Conservation (phyloP, 2,888 invertebrate species). For the Drosophila gaucha region DNA sequence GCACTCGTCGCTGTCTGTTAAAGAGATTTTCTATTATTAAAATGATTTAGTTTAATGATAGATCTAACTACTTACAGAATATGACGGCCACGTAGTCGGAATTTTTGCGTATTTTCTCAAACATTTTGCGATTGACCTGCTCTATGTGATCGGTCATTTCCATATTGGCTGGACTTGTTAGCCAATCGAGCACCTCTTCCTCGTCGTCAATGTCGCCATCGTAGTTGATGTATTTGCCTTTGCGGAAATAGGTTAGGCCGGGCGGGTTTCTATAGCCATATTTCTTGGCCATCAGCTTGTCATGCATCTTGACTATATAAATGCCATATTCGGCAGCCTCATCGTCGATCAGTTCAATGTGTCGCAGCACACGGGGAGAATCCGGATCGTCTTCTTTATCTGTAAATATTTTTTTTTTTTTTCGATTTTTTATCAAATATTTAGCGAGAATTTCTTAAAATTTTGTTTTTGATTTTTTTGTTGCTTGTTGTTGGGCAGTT, state of each 20-base stretch:
- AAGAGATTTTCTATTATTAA: no score
- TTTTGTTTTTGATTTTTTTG: conserved; percentile 5
- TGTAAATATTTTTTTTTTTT: conserved; percentile 77
- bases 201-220: conserved; percentile 97
- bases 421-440: neutral
- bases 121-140: conserved; percentile 96
- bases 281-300: conserved; percentile 96
- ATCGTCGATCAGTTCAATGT: conserved; percentile 95
- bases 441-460: neutral
- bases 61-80: conserved; percentile 90
- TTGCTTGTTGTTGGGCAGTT: conserved; percentile 68
- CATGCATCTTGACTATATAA: conserved; percentile 94
- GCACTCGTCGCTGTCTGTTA: conserved; percentile 96
- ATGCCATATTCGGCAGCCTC: conserved; percentile 97
- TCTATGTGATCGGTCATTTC: conserved; percentile 96
- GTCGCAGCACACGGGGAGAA: conserved; percentile 91
- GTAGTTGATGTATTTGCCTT: conserved; percentile 94
- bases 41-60: neutral
- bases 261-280: conserved; percentile 95
- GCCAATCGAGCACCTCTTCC: conserved; percentile 94
- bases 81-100: conserved; percentile 96
- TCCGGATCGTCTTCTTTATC: conserved; percentile 93
- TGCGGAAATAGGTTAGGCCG: conserved; percentile 95
- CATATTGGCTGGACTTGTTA: conserved; percentile 97
- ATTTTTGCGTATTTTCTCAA: conserved; percentile 94